These are phyloP conservation scores for Mycetomoellerius zeteki DNA, from an alignment of 1,140 invertebrate genomes.

Conservation along the genomic window DNA sequence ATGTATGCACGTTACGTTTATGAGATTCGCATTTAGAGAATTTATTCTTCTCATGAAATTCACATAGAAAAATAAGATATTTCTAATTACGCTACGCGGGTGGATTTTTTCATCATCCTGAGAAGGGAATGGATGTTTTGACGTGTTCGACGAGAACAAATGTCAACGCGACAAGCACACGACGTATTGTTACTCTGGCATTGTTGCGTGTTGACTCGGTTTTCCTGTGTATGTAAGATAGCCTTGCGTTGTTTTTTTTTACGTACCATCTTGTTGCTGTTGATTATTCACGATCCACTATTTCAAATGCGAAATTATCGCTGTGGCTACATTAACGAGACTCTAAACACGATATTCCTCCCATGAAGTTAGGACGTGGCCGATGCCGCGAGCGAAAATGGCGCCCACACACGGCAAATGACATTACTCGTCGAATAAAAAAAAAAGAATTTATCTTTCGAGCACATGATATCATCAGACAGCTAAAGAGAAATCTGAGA, in stretches of 20 bases:
- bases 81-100: background rate
- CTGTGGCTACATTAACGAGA: conserved; percentile 35
- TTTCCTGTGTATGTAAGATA: background rate
- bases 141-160: conserved; percentile 42
- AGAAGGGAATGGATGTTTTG: conserved; percentile 58
- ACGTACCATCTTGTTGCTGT: conserved; percentile 77
- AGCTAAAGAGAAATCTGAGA: no score
- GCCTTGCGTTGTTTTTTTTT: background rate
- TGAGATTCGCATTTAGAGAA: background rate
- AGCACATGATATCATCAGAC: background rate
- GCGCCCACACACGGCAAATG: conserved; percentile 58
- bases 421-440: background rate
- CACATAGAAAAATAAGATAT: background rate
- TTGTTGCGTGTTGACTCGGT: background rate
- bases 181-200: background rate
- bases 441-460: background rate
- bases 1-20: background rate
- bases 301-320: conserved; percentile 37
- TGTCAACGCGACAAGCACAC: background rate
- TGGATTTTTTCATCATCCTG: background rate
- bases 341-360: conserved; percentile 73
- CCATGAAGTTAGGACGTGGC: conserved; percentile 83
- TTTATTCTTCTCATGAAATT: background rate
- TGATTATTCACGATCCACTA: conserved; percentile 48
- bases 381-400: conserved; percentile 67